A percentile compares a stretch with the other conserved stretches of the same genome.
These are phyloP conservation scores for Hypsibius dujardini DNA, from an alignment of 1,140 invertebrate species.

Conservation along the genomic window DNA sequence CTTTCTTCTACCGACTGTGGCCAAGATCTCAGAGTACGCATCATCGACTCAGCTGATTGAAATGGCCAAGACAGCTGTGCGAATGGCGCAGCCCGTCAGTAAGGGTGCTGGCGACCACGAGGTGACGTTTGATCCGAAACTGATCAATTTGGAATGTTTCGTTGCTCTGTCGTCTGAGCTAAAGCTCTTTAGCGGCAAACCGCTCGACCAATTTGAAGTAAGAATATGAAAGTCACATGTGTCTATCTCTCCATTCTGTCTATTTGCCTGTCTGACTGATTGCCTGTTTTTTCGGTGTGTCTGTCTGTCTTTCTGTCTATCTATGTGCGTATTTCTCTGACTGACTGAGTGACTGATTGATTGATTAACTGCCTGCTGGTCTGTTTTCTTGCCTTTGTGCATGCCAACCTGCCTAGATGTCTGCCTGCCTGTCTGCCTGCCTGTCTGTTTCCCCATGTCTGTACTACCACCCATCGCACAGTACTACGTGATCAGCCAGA, in stretches of 20 bases:
- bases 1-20: not conserved
- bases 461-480: not conserved
- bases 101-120: conserved; percentile 4
- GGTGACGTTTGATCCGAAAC: not conserved
- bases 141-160: not conserved
- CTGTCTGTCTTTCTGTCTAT: too few relatives aligned
- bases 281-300: too few relatives aligned
- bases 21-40: not conserved
- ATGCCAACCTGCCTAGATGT: too few relatives aligned
- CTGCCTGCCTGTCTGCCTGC: too few relatives aligned
- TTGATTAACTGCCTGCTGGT: too few relatives aligned
- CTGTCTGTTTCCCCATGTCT: too few relatives aligned
- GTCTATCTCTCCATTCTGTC: too few relatives aligned
- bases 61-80: not conserved
- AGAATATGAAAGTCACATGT: too few relatives aligned
- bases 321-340: too few relatives aligned
- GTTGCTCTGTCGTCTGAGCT: not conserved
- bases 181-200: not conserved
- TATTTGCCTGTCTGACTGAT: too few relatives aligned
- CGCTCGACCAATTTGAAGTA: conserved; percentile 10
- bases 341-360: too few relatives aligned
- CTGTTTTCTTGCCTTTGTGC: too few relatives aligned
- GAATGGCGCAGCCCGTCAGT: not conserved
- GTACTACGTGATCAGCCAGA: not conserved
- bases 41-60: not conserved